Evolutionary conservation across 2,113 vertebrate genomes (phyloP).

Genomic region (Dicaeum eximium): DNA sequence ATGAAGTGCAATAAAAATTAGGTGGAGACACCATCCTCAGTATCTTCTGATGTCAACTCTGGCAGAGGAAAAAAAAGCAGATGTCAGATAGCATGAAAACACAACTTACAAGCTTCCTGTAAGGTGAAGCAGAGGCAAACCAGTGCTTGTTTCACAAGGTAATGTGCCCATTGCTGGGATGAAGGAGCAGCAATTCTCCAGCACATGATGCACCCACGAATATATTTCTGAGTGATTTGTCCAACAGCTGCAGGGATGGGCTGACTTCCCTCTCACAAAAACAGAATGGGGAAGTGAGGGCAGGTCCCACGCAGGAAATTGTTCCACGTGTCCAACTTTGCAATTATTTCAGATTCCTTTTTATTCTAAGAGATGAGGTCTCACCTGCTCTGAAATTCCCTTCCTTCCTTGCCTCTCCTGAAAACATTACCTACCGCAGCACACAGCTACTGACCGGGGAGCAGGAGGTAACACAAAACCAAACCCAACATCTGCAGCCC

Average conservation of each 20-base stretch:
- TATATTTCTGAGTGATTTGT: neutral
- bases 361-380: neutral
- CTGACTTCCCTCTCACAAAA: slow-evolving; percentile 12
- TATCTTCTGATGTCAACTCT: neutral
- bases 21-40: neutral
- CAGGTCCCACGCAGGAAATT: neutral
- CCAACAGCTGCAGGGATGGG: slow-evolving; percentile 44
- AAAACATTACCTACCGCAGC: slow-evolving; percentile 53
- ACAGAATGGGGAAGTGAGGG: neutral
- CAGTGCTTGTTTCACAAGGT: neutral
- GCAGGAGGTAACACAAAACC: neutral
- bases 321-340: neutral
- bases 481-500: slow-evolving; percentile 48
- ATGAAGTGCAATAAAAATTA: neutral
- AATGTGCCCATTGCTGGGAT: neutral
- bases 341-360: neutral
- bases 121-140: neutral
- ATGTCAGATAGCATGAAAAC: neutral
- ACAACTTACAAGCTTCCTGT: neutral
- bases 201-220: neutral
- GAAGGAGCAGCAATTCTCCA: neutral
- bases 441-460: slow-evolving; percentile 6
- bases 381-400: slow-evolving; percentile 7
- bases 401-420: neutral
- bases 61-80: neutral